Base-by-base conservation (phyloP, 2,797 vertebrate species). In the Sciaenops ocellatus region DNA sequence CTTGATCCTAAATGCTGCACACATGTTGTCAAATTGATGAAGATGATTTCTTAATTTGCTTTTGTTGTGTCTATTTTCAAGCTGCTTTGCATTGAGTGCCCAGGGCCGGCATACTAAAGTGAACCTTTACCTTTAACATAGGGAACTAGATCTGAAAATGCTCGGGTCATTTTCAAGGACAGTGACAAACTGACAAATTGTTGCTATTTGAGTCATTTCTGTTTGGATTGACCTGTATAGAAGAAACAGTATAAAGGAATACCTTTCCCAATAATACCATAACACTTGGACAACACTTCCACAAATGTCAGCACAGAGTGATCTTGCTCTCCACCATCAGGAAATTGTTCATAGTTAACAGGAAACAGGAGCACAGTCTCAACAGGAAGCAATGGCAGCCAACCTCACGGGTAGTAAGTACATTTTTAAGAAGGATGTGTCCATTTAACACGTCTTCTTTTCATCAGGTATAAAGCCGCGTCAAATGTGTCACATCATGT, bases 361-460 rank as follows among this genome's bases (percentile, higher is more conserved):
- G 88, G 90, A 93, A 91, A 83, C 75, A 61, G 79, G 68, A 77
- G 16, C 41, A 44, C 70, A 80, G 88, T 81, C 77, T 84, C 44
- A 84, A 85, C 84, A 87, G 89, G 90, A 93, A 88, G 85, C 69
- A 61, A 82, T 52, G 79, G 74, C 57, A 62, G 67, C 69, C 64
- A 17, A 77, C 73, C 77, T 68, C n/a, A 5, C 9, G 47, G 28
- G 41, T 17, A 24, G 52, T 5, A 38, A 26, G 67, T 69, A 22
- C 24, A 59, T 44, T n/a, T 72, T 48, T 22, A 8, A 34, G 17
- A 60, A 50, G 34, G 17, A 42, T 6, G 16, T 41, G 47, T 79
- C 41, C 10, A 10, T 62, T 69, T 18, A 65, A 42, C 41, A 34
- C 41, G 10, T 59, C 44, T 54, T 66, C 34, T 20, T 30, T 42